Evolutionary conservation across 2,888 invertebrate species (phyloP).

Genomic region (Pheosia gnoma): DNA sequence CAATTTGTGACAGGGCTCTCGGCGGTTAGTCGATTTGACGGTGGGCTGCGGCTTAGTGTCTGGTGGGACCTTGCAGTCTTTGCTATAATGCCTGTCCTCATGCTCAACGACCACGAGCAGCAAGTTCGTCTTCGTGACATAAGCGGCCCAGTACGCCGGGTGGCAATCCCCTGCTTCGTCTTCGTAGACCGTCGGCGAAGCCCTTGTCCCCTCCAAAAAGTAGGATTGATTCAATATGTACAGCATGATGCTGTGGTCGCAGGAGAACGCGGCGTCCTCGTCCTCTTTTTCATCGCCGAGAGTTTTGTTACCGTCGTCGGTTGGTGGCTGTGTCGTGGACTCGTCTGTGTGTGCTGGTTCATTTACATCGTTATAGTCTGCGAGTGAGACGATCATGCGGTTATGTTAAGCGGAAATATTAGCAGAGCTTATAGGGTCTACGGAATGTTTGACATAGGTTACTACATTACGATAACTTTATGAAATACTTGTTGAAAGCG

Average conservation of each 20-base stretch:
- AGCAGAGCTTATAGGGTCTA: conserved; percentile 38
- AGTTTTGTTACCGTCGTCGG: conserved; percentile 51
- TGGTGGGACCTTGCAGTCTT: conserved; percentile 80
- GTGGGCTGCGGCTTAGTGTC: conserved; percentile 82
- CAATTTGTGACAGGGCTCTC: conserved; percentile 90
- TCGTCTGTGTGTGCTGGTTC: conserved; percentile 51
- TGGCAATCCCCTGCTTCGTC: conserved; percentile 60
- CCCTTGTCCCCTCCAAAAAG: conserved; percentile 60
- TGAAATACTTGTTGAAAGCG: background rate
- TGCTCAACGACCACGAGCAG: conserved; percentile 89
- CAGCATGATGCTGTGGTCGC: conserved; percentile 89
- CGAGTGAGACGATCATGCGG: conserved; percentile 60
- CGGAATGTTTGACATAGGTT: background rate
- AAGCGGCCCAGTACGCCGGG: conserved; percentile 86
- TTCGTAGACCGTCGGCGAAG: conserved; percentile 58
- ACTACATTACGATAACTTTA: background rate
- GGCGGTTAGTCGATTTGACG: conserved; percentile 63
- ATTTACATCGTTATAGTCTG: conserved; percentile 57
- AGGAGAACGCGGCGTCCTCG: conserved; percentile 82
- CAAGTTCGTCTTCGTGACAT: conserved; percentile 91
- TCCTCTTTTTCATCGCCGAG: conserved; percentile 11
- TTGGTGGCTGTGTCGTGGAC: conserved; percentile 46
- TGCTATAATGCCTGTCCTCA: conserved; percentile 43
- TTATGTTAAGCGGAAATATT: conserved; percentile 72
- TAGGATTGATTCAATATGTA: conserved; percentile 87